Conservation (phyloP, 2,797 vertebrate species). For the Neopelma chrysocephalum region DNA sequence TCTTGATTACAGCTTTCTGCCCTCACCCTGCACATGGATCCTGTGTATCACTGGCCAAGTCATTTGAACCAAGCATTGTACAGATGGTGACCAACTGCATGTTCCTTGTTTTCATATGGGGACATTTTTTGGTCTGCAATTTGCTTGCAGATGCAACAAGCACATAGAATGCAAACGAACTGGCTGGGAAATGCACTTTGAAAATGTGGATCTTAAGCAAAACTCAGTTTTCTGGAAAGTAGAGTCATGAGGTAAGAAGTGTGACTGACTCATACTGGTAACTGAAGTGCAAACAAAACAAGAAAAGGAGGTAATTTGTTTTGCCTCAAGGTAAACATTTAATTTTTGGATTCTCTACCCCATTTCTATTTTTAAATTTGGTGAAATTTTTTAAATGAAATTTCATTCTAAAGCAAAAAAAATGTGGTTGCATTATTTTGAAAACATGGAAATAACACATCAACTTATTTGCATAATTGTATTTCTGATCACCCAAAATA, state of each 20-base stretch:
- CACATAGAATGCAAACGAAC: background rate
- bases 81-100: background rate
- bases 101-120: background rate
- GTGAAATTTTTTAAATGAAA: background rate
- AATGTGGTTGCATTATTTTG: background rate
- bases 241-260: background rate
- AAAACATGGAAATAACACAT: background rate
- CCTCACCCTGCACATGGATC: background rate
- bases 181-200: background rate
- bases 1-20: background rate
- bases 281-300: background rate
- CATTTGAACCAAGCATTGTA: background rate
- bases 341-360: background rate
- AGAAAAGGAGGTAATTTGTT: background rate
- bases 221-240: background rate
- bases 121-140: background rate
- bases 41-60: background rate
- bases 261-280: background rate
- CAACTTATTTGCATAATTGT: background rate
- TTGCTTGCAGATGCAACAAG: background rate
- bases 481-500: background rate
- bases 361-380: background rate
- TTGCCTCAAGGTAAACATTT: background rate
- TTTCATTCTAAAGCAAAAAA: background rate
- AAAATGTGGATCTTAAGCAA: background rate